phyloP scores from a whole-genome alignment of 2,888 invertebrate species.

The Cheilosia soror region DNA sequence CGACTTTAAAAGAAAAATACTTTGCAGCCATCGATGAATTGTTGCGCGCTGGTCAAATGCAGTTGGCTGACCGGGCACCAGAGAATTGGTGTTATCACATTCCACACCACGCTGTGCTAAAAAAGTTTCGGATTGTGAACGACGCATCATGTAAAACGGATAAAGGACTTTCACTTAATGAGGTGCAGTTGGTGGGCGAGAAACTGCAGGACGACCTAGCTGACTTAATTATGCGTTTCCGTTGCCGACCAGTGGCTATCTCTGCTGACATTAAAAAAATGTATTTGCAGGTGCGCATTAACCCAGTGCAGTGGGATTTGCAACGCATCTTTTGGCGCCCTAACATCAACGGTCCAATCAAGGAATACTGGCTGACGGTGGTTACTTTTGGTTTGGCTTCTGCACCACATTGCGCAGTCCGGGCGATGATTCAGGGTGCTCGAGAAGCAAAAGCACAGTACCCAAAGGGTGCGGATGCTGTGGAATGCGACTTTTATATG shows the following conservation, averaged over 20 bases:
- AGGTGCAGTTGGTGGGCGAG: too few species aligned
- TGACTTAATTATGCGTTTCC: too few species aligned
- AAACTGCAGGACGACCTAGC: too few species aligned
- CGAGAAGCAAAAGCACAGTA: background rate
- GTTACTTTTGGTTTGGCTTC: conserved; percentile 44
- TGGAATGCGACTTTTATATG: conserved; percentile 38
- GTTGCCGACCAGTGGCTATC: too few species aligned
- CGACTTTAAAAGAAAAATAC: too few species aligned
- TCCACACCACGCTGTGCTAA: conserved; percentile 5
- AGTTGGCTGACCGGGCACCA: background rate
- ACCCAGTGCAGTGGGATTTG: conserved; percentile 28
- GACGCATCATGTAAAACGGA: background rate
- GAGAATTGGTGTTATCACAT: background rate
- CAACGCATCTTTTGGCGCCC: conserved; percentile 48
- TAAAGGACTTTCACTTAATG: background rate
- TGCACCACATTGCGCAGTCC: conserved; percentile 42
- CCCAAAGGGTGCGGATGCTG: conserved; percentile 17
- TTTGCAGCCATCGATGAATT: background rate
- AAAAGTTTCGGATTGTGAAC: conserved; percentile 9
- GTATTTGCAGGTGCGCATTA: conserved; percentile 30
- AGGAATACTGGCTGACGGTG: conserved; percentile 37
- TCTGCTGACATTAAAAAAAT: conserved; percentile 33
- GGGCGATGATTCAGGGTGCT: conserved; percentile 38
- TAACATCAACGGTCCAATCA: background rate
- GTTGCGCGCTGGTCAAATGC: conserved; percentile 1